A percentile compares a stretch with the other conserved stretches of the same genome.
Evolutionary conservation across 2,888 invertebrate species (phyloP).

Genomic region (Fragum fragum): DNA sequence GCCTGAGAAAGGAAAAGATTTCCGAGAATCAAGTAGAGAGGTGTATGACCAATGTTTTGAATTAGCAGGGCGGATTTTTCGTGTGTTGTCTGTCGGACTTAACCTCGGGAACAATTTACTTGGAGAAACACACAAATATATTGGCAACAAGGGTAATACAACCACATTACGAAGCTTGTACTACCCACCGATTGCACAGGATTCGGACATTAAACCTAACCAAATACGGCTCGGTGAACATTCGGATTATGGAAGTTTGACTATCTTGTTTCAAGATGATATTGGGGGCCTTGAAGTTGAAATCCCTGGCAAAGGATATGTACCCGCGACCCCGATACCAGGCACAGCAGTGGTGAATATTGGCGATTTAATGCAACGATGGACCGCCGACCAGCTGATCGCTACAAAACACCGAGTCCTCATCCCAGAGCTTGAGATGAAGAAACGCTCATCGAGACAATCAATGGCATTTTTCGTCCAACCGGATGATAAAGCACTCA

Average conservation of each 20-base stretch:
- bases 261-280: constrained; percentile 73
- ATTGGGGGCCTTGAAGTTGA: constrained; percentile 71
- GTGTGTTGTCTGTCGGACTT: constrained; percentile 43
- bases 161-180: constrained; percentile 40
- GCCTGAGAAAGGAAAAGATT: constrained; percentile 54
- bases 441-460: constrained; percentile 53
- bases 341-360: constrained; percentile 92
- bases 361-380: constrained; percentile 92
- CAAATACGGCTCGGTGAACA: constrained; percentile 75
- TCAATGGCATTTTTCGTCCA: constrained; percentile 73
- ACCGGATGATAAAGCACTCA: constrained; percentile 68
- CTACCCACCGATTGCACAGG: constrained; percentile 39
- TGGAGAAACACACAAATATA: constrained; percentile 38
- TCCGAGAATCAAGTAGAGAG: constrained; percentile 13
- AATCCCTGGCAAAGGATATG: constrained; percentile 89
- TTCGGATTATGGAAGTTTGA: constrained; percentile 72
- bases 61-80: constrained; percentile 37
- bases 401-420: constrained; percentile 88
- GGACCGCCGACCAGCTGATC: constrained; percentile 91
- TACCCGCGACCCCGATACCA: constrained; percentile 92
- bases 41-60: constrained; percentile 39
- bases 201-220: constrained; percentile 60
- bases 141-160: constrained; percentile 27
- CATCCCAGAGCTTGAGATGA: constrained; percentile 61
- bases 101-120: constrained; percentile 26